Percentiles rank a stretch among this genome's conserved stretches.
These are phyloP conservation scores for Machaerirhynchus nigripectus DNA, from an alignment of 2,113 vertebrate species.

Conservation along the genomic window DNA sequence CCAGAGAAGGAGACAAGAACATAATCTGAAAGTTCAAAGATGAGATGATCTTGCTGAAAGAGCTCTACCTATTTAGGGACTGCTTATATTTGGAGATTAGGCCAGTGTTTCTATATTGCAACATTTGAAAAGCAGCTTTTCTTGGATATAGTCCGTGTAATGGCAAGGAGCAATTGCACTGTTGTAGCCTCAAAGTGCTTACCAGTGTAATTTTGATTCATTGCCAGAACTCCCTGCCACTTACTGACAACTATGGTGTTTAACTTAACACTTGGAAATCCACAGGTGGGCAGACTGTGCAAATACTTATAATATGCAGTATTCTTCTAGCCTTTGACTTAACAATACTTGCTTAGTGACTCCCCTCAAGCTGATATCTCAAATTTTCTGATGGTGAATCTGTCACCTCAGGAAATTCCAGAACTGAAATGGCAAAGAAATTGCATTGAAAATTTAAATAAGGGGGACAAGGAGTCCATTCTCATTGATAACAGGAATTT, in stretches of 20 bases:
- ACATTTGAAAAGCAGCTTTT: neutral
- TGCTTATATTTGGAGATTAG: neutral
- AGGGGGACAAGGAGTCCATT: neutral
- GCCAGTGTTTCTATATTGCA: neutral
- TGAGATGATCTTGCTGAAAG: neutral
- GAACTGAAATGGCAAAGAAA: neutral
- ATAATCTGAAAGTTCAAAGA: neutral
- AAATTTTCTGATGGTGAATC: conserved; percentile 1
- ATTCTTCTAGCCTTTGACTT: neutral
- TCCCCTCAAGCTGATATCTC: neutral
- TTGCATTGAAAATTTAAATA: neutral
- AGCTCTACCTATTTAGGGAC: neutral
- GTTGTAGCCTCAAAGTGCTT: neutral
- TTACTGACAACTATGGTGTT: neutral
- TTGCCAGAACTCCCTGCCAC: neutral
- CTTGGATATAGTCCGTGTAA: neutral
- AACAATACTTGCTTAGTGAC: neutral
- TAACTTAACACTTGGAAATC: conserved; percentile 11
- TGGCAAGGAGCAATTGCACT: neutral
- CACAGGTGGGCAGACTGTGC: neutral
- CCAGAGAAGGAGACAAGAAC: neutral
- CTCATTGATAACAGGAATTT: neutral
- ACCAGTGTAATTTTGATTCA: neutral
- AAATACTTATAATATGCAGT: neutral
- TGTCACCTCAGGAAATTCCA: neutral